A percentile compares a stretch with the other conserved stretches of the same genome.
phyloP scores from a whole-genome alignment of 2,888 invertebrate species.

The Leuctra nigra region DNA sequence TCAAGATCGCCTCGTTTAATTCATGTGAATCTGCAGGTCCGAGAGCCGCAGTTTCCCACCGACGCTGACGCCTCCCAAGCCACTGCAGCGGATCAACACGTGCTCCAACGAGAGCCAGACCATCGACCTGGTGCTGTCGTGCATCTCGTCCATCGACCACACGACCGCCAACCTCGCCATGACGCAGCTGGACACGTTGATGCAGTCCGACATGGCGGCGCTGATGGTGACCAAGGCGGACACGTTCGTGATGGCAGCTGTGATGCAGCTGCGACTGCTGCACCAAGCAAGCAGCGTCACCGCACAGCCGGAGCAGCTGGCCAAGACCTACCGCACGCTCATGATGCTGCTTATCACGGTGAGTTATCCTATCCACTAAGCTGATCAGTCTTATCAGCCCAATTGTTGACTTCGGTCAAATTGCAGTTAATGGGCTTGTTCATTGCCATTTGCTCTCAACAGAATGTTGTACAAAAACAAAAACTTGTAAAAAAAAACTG shows the following conservation, averaged over 20 bases:
- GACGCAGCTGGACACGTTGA: conserved; percentile 61
- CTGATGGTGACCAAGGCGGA: conserved; percentile 54
- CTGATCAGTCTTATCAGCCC: neutral
- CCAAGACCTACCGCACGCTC: conserved; percentile 46
- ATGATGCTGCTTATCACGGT: conserved; percentile 49
- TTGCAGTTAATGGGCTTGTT: no score
- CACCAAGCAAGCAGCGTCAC: conserved; percentile 29
- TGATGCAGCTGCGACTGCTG: conserved; percentile 56
- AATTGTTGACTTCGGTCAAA: no score
- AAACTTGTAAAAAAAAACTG: no score
- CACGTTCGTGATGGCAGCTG: conserved; percentile 55
- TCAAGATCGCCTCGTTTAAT: no score
- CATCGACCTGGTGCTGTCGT: neutral
- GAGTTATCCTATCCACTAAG: conserved; percentile 32
- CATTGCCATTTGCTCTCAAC: no score
- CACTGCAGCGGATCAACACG: neutral
- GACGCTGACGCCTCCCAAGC: neutral
- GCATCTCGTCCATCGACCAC: neutral
- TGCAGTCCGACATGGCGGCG: conserved; percentile 47
- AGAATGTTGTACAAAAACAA: no score
- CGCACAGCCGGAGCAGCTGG: conserved; percentile 36
- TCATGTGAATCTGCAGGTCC: no score
- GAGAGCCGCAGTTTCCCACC: conserved; percentile 19
- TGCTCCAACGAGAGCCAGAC: neutral
- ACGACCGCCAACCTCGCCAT: conserved; percentile 45